Evolutionary conservation across 2,888 invertebrate genomes (phyloP).

Genomic region (Acanthosepion pharaonis): DNA sequence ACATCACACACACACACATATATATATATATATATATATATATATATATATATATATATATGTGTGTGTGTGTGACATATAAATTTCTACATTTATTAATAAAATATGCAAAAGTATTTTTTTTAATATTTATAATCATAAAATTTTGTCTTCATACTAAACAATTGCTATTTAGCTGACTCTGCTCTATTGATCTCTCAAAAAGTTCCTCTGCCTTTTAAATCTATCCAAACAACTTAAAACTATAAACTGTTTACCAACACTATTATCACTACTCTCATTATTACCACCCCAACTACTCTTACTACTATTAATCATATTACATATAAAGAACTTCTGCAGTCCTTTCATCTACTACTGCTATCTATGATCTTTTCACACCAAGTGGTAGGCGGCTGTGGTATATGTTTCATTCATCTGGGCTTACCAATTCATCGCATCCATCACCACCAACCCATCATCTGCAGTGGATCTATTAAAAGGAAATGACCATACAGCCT

Average conservation of each 20-base stretch:
- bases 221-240: background rate
- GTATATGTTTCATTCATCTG: slow-evolving; percentile 22
- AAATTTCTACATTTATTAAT: background rate
- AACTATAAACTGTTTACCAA: background rate
- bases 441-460: slow-evolving; percentile 21
- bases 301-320: background rate
- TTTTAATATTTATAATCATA: background rate
- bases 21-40: background rate
- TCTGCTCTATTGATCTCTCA: background rate
- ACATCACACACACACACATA: no score
- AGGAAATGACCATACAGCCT: slow-evolving; percentile 33
- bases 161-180: background rate
- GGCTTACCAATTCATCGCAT: background rate
- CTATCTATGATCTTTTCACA: background rate
- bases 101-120: background rate
- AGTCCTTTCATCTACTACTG: background rate
- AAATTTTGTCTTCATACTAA: background rate
- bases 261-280: background rate
- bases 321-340: background rate
- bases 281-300: background rate
- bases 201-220: background rate
- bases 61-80: background rate
- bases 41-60: background rate
- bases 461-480: slow-evolving; percentile 33
- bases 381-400: background rate